Percentiles rank a stretch among this genome's conserved stretches.
Conservation (phyloP, 1,140 invertebrate genomes). For the Bursaphelenchus mucronatus region DNA sequence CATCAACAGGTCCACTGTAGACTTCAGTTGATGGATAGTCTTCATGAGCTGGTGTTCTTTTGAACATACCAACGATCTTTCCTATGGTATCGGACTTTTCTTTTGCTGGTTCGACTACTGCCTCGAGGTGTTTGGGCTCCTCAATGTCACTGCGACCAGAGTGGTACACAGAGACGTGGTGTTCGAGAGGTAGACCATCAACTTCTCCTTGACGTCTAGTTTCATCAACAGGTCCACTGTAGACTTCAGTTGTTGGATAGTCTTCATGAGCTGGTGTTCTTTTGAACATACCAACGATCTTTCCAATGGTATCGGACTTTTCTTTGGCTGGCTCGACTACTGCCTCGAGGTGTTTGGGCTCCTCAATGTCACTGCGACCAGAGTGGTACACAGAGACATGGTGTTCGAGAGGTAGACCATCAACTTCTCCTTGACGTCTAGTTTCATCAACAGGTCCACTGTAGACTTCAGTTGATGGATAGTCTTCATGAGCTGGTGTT, state of each 20-base stretch:
- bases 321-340: background rate
- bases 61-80: background rate
- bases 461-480: background rate
- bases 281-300: background rate
- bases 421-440: background rate
- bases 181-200: background rate
- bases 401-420: background rate
- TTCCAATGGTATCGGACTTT: background rate
- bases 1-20: background rate
- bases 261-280: too few species aligned
- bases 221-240: background rate
- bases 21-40: background rate
- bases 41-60: background rate
- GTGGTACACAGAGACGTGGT: constrained; percentile 1
- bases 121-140: background rate
- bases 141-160: background rate
- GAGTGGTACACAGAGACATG: background rate
- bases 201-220: background rate
- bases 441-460: constrained; percentile 1
- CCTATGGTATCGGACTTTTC: background rate
- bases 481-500: background rate
- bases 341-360: too few species aligned
- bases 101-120: background rate
- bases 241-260: constrained; percentile 2
- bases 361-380: constrained; percentile 15